These are phyloP conservation scores for Opisthocomus hoazin DNA, from an alignment of 2,113 vertebrate species.

Conservation along the genomic window DNA sequence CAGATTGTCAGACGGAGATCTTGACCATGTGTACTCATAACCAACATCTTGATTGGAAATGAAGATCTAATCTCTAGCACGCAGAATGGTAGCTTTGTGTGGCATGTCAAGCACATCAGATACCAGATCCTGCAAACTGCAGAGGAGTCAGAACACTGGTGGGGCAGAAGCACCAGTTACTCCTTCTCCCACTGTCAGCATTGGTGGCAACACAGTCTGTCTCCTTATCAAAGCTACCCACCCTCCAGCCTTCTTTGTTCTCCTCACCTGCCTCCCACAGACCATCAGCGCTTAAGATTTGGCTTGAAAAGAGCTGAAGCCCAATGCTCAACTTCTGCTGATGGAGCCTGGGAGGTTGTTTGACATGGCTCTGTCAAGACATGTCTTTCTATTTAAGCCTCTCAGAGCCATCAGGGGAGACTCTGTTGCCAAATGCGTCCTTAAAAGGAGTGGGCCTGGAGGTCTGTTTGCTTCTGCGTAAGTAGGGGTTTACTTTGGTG, in stretches of 20 bases:
- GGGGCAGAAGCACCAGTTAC: not conserved
- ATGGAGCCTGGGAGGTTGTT: not conserved
- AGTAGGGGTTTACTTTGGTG: not conserved
- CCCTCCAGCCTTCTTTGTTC: not conserved
- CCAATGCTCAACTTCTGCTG: not conserved
- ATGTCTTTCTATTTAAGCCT: not conserved
- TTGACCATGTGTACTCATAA: not conserved
- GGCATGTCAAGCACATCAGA: not conserved
- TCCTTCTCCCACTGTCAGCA: not conserved
- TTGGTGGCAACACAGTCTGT: not conserved
- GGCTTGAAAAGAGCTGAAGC: not conserved
- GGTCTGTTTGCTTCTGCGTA: not conserved
- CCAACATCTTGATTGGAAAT: not conserved
- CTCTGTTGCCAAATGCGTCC: not conserved
- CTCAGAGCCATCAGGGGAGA: accelerated
- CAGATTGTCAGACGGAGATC: not conserved
- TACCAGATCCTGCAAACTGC: not conserved
- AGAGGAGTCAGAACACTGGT: not conserved
- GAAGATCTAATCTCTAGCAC: not conserved
- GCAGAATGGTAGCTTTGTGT: not conserved
- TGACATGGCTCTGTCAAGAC: not conserved
- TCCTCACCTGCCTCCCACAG: not conserved
- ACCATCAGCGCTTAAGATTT: not conserved
- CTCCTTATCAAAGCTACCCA: not conserved
- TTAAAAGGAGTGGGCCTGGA: not conserved